phyloP scores from a whole-genome alignment of 1,140 invertebrate species.

The Anoplophora glabripennis region DNA sequence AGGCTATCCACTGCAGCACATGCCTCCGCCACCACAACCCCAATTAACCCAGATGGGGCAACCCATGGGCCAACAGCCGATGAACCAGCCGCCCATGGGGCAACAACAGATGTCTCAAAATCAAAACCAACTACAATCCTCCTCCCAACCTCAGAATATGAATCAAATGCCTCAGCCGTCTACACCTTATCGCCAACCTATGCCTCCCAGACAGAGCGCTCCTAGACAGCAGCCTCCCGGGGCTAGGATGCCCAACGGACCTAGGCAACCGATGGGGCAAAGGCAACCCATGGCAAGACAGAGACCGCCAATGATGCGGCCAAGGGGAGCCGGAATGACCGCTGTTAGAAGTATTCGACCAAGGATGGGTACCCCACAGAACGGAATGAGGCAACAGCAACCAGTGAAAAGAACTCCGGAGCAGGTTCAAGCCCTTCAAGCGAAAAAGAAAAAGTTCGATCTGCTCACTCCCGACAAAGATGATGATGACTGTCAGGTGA shows the following conservation, averaged over 20 bases:
- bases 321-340: constrained; percentile 21
- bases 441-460: constrained; percentile 54
- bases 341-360: constrained; percentile 22
- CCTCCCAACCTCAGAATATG: constrained; percentile 21
- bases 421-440: constrained; percentile 27
- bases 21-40: constrained; percentile 52
- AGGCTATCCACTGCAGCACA: constrained; percentile 47
- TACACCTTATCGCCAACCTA: constrained; percentile 26
- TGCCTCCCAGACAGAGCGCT: constrained; percentile 21
- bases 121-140: constrained; percentile 29
- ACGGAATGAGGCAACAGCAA: constrained; percentile 21
- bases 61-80: constrained; percentile 34
- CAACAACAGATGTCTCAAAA: constrained; percentile 38
- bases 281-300: constrained; percentile 25
- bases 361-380: constrained; percentile 22
- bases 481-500: constrained; percentile 62
- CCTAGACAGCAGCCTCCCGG: constrained; percentile 26
- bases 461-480: constrained; percentile 59
- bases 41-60: constrained; percentile 50
- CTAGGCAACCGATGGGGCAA: constrained; percentile 18
- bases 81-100: constrained; percentile 38
- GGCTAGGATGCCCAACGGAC: constrained; percentile 29
- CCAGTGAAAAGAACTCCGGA: constrained; percentile 32
- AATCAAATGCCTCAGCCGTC: constrained; percentile 1
- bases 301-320: constrained; percentile 32